phyloP scores from a whole-genome alignment of 37 sponge, comb jelly and placozoan genomes.

The Dysidea cf. avara region DNA sequence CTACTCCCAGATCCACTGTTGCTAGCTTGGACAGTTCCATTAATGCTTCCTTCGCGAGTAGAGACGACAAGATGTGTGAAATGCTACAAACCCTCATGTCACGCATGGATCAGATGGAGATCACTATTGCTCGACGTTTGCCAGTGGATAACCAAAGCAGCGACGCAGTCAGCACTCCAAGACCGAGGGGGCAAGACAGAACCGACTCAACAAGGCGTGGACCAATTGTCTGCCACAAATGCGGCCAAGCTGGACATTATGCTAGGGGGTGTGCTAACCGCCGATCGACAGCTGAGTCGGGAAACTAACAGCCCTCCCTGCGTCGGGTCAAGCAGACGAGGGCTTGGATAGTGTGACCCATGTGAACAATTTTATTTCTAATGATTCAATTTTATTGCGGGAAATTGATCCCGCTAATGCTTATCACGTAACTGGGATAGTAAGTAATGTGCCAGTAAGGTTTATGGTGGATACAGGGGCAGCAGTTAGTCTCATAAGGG shows the following conservation, averaged over 20 bases:
- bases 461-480: constrained; percentile 52
- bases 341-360: too few species aligned
- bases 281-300: neutral
- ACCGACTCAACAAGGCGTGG: too few species aligned
- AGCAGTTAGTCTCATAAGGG: constrained; percentile 43
- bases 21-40: neutral
- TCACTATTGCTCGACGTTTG: neutral
- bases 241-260: constrained; percentile 23
- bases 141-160: neutral
- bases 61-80: neutral
- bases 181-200: neutral
- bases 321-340: too few species aligned
- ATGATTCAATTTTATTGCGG: neutral
- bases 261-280: constrained; percentile 10
- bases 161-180: neutral
- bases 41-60: neutral
- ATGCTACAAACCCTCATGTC: constrained; percentile 1
- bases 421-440: neutral
- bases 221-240: constrained; percentile 16
- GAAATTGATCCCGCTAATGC: neutral
- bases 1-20: neutral
- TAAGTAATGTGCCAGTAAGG: constrained; percentile 5
- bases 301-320: neutral
- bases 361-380: neutral
- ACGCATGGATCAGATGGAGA: constrained; percentile 24